These are phyloP conservation scores for Tetramorium parvispinum DNA, from an alignment of 1,140 invertebrate genomes.

Conservation along the genomic window DNA sequence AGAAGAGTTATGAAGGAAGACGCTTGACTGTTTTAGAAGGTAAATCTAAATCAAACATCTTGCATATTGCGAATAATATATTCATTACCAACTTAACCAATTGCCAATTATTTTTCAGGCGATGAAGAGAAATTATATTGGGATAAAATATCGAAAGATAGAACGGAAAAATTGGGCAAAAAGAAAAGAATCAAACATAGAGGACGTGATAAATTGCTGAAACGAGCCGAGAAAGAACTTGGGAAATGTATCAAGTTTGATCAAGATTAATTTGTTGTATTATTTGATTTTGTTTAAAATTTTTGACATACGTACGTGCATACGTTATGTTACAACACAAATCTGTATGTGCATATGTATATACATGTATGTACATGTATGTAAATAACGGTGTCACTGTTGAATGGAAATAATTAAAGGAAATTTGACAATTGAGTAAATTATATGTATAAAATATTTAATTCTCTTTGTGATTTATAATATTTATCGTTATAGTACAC, in stretches of 20 bases:
- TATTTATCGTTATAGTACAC: neutral
- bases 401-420: neutral
- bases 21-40: slow-evolving; percentile 81
- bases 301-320: slow-evolving; percentile 22
- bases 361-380: neutral
- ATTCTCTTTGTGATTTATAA: neutral
- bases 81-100: slow-evolving; percentile 2
- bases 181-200: slow-evolving; percentile 86
- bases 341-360: neutral
- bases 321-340: neutral
- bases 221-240: slow-evolving; percentile 87
- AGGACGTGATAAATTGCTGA: slow-evolving; percentile 89
- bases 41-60: slow-evolving; percentile 59
- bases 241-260: slow-evolving; percentile 89
- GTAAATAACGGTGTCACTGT: neutral
- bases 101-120: slow-evolving; percentile 76
- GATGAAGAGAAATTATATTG: slow-evolving; percentile 89
- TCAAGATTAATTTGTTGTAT: slow-evolving; percentile 78
- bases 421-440: slow-evolving; percentile 34
- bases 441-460: neutral
- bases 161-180: slow-evolving; percentile 87
- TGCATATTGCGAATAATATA: slow-evolving; percentile 33
- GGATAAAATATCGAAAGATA: slow-evolving; percentile 88
- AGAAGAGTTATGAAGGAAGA: slow-evolving; percentile 80
- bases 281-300: slow-evolving; percentile 15